Evolutionary conservation across 53 echinoderm and acorn worm genomes (phyloP).

Genomic region (Zoroaster sp.): DNA sequence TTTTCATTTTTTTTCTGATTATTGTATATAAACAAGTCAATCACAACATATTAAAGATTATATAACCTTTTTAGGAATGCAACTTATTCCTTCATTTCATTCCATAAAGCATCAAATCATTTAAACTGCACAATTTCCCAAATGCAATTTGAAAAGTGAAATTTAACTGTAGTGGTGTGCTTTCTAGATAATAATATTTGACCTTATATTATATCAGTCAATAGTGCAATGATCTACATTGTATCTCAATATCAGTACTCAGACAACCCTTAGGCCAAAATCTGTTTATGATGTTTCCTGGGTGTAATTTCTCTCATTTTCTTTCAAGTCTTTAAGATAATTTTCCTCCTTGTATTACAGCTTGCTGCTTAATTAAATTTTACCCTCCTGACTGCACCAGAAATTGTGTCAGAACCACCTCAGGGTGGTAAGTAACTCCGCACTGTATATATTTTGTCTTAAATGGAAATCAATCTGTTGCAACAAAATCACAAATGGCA

Average conservation of each 20-base stretch:
- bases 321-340: conserved; percentile 13
- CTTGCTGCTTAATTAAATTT: conserved; percentile 22
- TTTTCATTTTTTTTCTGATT: too few relatives aligned
- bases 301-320: conserved; percentile 35
- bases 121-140: neutral
- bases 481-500: neutral
- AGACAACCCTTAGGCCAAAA: neutral
- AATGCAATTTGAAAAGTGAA: neutral
- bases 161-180: neutral
- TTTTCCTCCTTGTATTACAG: conserved; percentile 19
- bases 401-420: conserved; percentile 6
- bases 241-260: neutral
- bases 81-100: too few relatives aligned
- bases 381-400: neutral
- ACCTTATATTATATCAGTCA: neutral
- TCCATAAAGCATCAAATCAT: neutral
- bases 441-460: neutral
- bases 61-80: too few relatives aligned
- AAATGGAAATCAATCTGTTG: conserved; percentile 14
- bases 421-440: neutral
- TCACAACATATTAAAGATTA: too few relatives aligned
- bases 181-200: neutral
- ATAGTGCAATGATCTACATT: conserved; percentile 34
- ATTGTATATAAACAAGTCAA: too few relatives aligned
- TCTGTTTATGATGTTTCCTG: conserved; percentile 7